These are phyloP conservation scores for Hafferia zeledoni DNA, from an alignment of 2,797 vertebrate species.

Conservation along the genomic window DNA sequence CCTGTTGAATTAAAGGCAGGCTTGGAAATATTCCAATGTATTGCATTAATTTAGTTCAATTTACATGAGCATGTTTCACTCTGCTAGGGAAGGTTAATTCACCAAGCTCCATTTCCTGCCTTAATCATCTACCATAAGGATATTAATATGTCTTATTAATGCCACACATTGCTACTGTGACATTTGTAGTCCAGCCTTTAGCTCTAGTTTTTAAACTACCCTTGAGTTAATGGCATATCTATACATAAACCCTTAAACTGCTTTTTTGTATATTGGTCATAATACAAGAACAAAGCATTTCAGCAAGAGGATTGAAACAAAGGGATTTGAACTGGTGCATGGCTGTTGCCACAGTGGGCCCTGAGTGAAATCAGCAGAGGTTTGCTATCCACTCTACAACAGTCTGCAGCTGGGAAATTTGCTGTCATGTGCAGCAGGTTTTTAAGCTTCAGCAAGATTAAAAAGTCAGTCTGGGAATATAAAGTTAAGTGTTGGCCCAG, in stretches of 20 bases:
- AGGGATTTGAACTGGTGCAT: background rate
- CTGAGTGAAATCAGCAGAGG: background rate
- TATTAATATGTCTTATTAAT: conserved; percentile 20
- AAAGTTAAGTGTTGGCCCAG: background rate
- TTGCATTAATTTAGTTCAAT: conserved; percentile 38
- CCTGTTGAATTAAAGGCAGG: conserved; percentile 13
- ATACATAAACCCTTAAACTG: background rate
- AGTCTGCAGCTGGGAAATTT: background rate
- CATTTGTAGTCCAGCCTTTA: background rate
- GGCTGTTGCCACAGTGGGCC: background rate
- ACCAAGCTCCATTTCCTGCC: conserved; percentile 51
- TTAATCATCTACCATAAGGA: conserved; percentile 12
- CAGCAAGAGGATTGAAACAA: background rate
- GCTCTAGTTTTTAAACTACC: background rate
- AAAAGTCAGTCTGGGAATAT: background rate
- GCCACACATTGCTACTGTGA: background rate
- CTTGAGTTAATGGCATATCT: background rate
- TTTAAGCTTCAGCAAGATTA: background rate
- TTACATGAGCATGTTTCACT: conserved; percentile 10
- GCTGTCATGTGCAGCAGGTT: background rate
- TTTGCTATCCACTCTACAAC: background rate
- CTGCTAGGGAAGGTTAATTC: conserved; percentile 38
- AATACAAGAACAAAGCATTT: background rate
- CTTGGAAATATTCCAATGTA: conserved; percentile 31
- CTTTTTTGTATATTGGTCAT: background rate